phyloP scores from a whole-genome alignment of 1,140 invertebrate genomes.

The Lineus longissimus region DNA sequence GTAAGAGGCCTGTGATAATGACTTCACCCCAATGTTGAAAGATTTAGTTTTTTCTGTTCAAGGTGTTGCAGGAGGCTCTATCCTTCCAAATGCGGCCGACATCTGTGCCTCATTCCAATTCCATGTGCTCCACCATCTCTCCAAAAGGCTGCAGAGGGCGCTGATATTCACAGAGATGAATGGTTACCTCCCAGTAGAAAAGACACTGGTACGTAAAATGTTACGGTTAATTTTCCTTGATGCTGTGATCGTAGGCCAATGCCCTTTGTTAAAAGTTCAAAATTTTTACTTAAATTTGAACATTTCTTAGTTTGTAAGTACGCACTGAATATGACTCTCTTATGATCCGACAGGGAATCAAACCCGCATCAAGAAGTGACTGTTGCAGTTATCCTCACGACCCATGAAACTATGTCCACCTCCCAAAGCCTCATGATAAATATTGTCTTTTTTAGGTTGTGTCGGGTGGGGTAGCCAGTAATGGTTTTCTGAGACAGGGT shows the following conservation, averaged over 20 bases:
- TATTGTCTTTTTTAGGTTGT: constrained; percentile 66
- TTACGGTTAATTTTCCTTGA: background rate
- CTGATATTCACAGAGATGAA: constrained; percentile 69
- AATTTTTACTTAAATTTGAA: background rate
- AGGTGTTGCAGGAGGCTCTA: constrained; percentile 61
- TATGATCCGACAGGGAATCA: too few relatives aligned
- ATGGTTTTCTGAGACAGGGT: constrained; percentile 72
- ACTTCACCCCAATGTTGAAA: background rate
- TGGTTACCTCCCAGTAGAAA: constrained; percentile 58
- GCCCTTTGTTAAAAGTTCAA: too few relatives aligned
- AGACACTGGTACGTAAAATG: constrained; percentile 34
- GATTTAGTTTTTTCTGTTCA: constrained; percentile 13
- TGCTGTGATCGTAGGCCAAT: background rate
- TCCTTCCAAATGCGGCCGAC: constrained; percentile 77
- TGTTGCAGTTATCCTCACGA: too few relatives aligned
- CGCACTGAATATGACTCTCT: too few relatives aligned
- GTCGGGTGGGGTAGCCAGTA: constrained; percentile 94
- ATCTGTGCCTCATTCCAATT: constrained; percentile 82
- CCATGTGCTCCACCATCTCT: constrained; percentile 72
- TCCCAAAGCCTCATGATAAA: too few relatives aligned
- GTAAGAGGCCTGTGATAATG: background rate
- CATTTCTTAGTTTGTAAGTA: too few relatives aligned
- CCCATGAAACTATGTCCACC: too few relatives aligned
- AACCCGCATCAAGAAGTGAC: too few relatives aligned
- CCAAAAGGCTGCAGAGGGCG: constrained; percentile 75